Percentiles rank a stretch among this genome's conserved stretches.
These are phyloP conservation scores for Hapalemur alaotrensis DNA, from an alignment of 2,797 vertebrate genomes.

Conservation along the genomic window DNA sequence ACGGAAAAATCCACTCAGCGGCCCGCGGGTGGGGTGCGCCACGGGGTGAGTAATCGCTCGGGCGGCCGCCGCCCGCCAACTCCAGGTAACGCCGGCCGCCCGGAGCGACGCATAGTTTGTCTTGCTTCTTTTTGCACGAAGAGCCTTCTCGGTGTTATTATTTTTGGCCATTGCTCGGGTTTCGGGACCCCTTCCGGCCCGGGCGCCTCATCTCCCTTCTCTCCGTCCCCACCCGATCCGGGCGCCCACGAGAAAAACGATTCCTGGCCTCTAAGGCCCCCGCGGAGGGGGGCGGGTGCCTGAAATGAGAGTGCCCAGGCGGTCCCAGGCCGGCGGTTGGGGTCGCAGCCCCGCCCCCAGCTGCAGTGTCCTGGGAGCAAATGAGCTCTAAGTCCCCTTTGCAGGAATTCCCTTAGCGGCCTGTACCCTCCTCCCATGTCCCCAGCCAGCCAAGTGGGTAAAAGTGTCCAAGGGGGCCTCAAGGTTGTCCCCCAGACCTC, in stretches of 20 bases:
- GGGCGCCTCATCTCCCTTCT: not conserved
- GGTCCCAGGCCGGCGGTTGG: not conserved
- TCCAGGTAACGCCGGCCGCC: constrained; percentile 74
- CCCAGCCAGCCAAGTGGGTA: not conserved
- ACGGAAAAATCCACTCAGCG: constrained; percentile 79
- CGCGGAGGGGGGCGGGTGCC: not conserved
- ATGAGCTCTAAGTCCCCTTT: not conserved
- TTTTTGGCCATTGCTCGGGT: constrained; percentile 61
- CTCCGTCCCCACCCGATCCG: not conserved
- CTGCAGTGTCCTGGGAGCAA: not conserved
- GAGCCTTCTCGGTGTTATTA: constrained; percentile 57
- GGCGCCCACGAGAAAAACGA: not conserved
- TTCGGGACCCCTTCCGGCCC: constrained; percentile 55
- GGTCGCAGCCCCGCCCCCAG: not conserved
- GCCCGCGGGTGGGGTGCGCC: constrained; percentile 79
- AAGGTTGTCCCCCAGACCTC: not conserved
- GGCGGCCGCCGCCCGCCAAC: constrained; percentile 69
- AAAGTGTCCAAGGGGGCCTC: not conserved
- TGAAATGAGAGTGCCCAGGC: not conserved
- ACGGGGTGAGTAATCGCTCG: constrained; percentile 74
- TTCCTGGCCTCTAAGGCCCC: not conserved
- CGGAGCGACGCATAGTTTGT: constrained; percentile 56
- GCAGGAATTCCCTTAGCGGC: not conserved
- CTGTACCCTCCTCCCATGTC: not conserved
- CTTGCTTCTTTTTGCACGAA: constrained; percentile 17